A percentile compares a stretch with the other conserved stretches of the same genome.
phyloP scores from a whole-genome alignment of 1,140 invertebrate genomes.

The Phthorimaea operculella region DNA sequence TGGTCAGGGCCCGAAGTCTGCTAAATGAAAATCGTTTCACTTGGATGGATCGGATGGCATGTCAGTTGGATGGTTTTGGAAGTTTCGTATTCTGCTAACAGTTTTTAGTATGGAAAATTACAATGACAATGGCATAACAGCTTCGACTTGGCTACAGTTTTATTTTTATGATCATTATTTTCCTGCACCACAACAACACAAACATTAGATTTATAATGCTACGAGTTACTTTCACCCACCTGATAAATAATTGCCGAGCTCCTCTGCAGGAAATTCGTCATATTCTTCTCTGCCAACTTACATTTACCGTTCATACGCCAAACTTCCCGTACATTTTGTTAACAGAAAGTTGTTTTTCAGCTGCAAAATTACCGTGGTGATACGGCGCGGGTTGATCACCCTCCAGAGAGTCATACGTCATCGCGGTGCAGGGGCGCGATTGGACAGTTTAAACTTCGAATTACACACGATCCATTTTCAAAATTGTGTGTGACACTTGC shows the following conservation, averaged over 20 bases:
- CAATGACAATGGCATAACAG: no score
- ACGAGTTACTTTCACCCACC: slow-evolving; percentile 7
- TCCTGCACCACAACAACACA: neutral
- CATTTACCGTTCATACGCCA: neutral
- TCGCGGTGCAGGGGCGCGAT: slow-evolving; percentile 24
- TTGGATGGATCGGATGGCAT: no score
- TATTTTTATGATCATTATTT: no score
- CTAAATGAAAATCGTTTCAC: no score
- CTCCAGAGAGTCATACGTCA: slow-evolving; percentile 47
- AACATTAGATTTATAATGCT: slow-evolving; percentile 1
- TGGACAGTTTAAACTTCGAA: slow-evolving; percentile 52
- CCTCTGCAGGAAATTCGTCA: slow-evolving; percentile 32
- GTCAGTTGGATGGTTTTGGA: no score
- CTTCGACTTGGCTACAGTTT: no score
- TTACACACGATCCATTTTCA: slow-evolving; percentile 37
- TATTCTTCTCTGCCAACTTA: slow-evolving; percentile 11
- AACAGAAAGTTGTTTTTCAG: slow-evolving; percentile 7
- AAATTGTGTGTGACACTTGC: slow-evolving; percentile 19
- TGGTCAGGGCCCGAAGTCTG: no score
- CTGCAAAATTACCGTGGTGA: slow-evolving; percentile 2
- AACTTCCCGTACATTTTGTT: neutral
- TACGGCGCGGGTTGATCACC: slow-evolving; percentile 31
- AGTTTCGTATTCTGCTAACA: no score
- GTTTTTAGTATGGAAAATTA: no score
- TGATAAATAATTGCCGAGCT: slow-evolving; percentile 27